A percentile compares a stretch with the other conserved stretches of the same genome.
Conservation (phyloP, 2,888 invertebrate species). For the Caenorhabditis doughertyi region DNA sequence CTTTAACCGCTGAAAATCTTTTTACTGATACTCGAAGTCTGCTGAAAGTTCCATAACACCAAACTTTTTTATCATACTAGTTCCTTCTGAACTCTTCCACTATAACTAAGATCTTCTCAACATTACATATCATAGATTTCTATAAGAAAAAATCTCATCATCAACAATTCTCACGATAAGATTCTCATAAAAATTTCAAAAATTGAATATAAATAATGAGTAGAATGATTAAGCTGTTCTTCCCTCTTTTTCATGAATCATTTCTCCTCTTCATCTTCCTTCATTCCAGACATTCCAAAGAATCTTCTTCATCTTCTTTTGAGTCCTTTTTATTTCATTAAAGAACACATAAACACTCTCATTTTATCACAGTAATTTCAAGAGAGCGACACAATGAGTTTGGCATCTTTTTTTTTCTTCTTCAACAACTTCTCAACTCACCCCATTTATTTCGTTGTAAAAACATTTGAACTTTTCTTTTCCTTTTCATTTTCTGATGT, state of each 20-base stretch:
- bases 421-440: neutral
- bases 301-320: neutral
- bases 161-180: no score
- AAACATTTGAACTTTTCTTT: slow-evolving; percentile 50
- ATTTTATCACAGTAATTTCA: slow-evolving; percentile 45
- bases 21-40: no score
- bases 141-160: no score
- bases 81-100: no score
- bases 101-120: no score
- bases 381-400: neutral
- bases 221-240: slow-evolving; percentile 18
- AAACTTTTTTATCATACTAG: no score
- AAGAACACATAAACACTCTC: slow-evolving; percentile 17
- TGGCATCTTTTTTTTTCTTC: neutral
- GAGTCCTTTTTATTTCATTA: neutral
- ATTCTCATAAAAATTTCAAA: neutral
- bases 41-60: no score
- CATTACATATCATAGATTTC: no score
- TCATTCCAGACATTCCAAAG: slow-evolving; percentile 5
- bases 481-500: slow-evolving; percentile 2
- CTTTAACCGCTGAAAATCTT: no score
- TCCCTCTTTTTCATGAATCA: slow-evolving; percentile 12
- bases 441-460: slow-evolving; percentile 40
- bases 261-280: neutral
- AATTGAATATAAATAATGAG: slow-evolving; percentile 12